These are phyloP conservation scores for Drosophila novamexicana DNA, from an alignment of 1,140 invertebrate species.

Conservation along the genomic window DNA sequence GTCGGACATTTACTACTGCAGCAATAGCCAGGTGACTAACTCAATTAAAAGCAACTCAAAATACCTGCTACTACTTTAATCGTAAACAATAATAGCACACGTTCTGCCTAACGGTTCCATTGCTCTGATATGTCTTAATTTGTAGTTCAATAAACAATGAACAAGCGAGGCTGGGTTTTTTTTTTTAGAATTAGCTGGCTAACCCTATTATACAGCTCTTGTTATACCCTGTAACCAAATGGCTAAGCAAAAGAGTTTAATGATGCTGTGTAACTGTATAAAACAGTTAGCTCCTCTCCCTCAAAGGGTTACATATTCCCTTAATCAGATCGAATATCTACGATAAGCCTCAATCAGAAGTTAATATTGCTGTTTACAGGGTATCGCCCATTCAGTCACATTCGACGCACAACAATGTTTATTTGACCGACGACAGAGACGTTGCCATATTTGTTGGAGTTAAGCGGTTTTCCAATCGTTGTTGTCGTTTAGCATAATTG, in stretches of 20 bases:
- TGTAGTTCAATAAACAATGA: neutral
- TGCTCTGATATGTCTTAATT: neutral
- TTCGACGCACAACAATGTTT: no score
- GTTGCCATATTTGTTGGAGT: conserved; percentile 10
- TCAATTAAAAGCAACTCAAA: neutral
- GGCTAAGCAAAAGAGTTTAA: no score
- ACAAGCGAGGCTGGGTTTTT: neutral
- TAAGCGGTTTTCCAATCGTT: conserved; percentile 58
- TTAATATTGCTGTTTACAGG: neutral
- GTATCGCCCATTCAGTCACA: neutral
- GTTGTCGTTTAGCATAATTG: conserved; percentile 52
- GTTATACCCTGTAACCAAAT: no score
- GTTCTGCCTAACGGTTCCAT: neutral
- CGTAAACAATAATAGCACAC: neutral
- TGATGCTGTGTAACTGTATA: no score
- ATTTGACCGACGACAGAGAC: neutral
- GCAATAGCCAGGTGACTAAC: conserved; percentile 69
- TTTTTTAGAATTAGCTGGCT: neutral
- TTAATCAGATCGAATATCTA: no score
- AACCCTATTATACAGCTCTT: no score
- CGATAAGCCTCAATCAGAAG: no score
- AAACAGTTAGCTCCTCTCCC: no score
- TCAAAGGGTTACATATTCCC: no score
- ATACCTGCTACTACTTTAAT: neutral
- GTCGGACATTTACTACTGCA: conserved; percentile 80